These are phyloP conservation scores for human (Homo sapiens) DNA, from an alignment of 2,113 vertebrate species.

Conservation along the genomic window GRCh38 chr20:7650501-7651000, in stretches of 20 bases:
- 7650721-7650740: constrained; percentile 29
- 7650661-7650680: constrained; percentile 70
- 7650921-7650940: constrained; percentile 25
- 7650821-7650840: background rate
- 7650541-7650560: constrained; percentile 72
- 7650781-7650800: constrained; percentile 28
- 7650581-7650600: constrained; percentile 70
- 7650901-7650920: constrained; percentile 45
- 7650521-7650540: constrained; percentile 76
- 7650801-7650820: background rate
- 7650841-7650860: background rate
- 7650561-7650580: constrained; percentile 81
- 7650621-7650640: constrained; percentile 83
- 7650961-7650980: constrained; percentile 26
- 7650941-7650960: constrained; percentile 37
- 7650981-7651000: constrained; percentile 41
- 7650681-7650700: constrained; percentile 71
- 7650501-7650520: constrained; percentile 66
- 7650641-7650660: constrained; percentile 82
- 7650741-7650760: constrained; percentile 43
- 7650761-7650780: background rate
- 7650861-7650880: constrained; percentile 35
- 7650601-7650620: constrained; percentile 79
- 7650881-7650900: constrained; percentile 53
- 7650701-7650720: constrained; percentile 68